These are phyloP conservation scores for Ranitomeya imitator DNA, from an alignment of 2,113 vertebrate species.

Conservation along the genomic window DNA sequence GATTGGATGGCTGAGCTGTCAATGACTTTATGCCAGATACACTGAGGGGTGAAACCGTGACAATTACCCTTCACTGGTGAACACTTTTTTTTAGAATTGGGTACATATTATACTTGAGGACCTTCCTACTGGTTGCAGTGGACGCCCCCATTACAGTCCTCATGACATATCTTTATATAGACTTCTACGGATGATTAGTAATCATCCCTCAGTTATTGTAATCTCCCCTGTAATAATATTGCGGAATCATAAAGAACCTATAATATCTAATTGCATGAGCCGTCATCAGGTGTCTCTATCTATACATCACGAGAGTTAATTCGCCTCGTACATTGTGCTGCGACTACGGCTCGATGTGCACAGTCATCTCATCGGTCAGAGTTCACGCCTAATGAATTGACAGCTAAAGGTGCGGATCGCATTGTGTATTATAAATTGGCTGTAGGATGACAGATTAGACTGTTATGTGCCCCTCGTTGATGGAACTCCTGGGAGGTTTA, in stretches of 20 bases:
- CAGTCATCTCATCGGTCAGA: not conserved
- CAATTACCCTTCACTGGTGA: too few relatives aligned
- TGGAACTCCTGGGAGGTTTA: not conserved
- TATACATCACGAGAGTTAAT: not conserved
- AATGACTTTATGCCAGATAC: too few relatives aligned
- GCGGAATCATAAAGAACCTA: not conserved
- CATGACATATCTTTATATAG: not conserved
- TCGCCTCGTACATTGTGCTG: not conserved
- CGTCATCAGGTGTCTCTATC: not conserved
- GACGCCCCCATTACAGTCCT: not conserved
- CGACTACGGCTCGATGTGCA: not conserved
- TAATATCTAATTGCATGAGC: not conserved
- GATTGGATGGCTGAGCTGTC: too few relatives aligned
- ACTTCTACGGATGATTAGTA: not conserved
- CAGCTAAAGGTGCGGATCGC: not conserved
- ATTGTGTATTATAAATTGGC: not conserved
- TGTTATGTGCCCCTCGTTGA: conserved; percentile 11
- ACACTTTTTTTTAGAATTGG: too few relatives aligned
- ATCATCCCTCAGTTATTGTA: not conserved
- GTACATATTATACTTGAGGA: too few relatives aligned
- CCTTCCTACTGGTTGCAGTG: too few relatives aligned
- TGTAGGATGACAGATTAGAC: not conserved
- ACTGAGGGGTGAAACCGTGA: too few relatives aligned
- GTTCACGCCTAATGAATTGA: not conserved
- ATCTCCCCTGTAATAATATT: not conserved